These are phyloP conservation scores for Axis porcinus DNA, from an alignment of 2,113 vertebrate genomes.

Conservation along the genomic window DNA sequence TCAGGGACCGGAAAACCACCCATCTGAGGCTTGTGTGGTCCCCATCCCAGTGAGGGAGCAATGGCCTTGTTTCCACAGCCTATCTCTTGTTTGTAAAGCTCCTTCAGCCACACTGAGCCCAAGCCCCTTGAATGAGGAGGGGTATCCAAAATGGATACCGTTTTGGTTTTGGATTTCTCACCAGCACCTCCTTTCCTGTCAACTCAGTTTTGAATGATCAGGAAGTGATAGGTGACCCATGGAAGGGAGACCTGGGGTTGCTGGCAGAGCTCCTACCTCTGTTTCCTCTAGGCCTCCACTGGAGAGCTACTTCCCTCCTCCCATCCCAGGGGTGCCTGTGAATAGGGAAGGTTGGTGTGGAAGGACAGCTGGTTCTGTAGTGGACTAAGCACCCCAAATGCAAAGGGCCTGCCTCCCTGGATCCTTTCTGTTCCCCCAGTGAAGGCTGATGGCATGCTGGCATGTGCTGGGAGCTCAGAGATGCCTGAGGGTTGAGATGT, in stretches of 20 bases:
- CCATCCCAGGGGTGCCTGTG: neutral
- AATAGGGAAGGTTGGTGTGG: neutral
- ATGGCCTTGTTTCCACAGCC: neutral
- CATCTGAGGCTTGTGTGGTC: neutral
- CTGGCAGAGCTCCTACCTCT: neutral
- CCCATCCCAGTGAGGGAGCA: neutral
- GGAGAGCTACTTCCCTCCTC: neutral
- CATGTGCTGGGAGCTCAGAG: neutral
- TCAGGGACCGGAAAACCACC: neutral
- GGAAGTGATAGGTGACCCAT: neutral
- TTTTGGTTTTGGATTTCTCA: neutral
- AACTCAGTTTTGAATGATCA: neutral
- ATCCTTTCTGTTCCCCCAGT: neutral
- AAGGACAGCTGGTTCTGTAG: neutral
- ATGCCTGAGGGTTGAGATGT: neutral
- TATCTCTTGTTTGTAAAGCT: neutral
- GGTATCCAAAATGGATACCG: neutral
- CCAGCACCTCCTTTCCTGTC: neutral
- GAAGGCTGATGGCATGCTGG: neutral
- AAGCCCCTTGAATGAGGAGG: neutral
- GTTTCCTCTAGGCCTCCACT: neutral
- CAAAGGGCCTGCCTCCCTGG: neutral
- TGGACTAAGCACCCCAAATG: neutral
- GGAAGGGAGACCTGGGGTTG: neutral
- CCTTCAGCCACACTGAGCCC: neutral